Conservation (phyloP, 2,113 vertebrate species). For the Heterotilapia buettikoferi region DNA sequence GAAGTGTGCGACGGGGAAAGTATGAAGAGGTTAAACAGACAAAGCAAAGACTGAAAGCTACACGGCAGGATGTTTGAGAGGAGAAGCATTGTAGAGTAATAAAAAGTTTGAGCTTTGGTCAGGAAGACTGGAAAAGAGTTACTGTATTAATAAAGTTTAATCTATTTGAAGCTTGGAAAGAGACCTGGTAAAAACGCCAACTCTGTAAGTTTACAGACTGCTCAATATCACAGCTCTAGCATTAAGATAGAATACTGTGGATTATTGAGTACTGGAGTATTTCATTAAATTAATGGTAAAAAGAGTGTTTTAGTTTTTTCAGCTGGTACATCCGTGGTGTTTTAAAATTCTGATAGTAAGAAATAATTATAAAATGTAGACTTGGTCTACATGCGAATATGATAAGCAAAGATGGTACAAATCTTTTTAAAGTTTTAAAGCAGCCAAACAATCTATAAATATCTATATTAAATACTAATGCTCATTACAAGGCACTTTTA, state of each 20-base stretch:
- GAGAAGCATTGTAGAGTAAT: neutral
- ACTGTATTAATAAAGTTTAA: neutral
- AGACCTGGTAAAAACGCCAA: neutral
- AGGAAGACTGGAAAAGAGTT: neutral
- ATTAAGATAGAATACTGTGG: neutral
- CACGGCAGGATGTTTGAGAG: neutral
- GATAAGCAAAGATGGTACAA: neutral
- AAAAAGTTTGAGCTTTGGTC: neutral
- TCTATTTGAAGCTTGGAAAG: neutral
- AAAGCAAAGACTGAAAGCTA: neutral
- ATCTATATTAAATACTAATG: neutral
- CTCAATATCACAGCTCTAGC: neutral
- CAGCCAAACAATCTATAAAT: neutral
- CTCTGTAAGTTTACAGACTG: neutral
- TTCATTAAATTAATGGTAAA: neutral
- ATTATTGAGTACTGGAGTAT: neutral
- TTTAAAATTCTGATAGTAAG: neutral
- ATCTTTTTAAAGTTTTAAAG: neutral
- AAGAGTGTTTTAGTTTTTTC: neutral
- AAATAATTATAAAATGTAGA: neutral
- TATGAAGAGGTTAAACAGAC: neutral
- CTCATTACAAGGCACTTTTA: neutral
- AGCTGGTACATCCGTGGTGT: neutral
- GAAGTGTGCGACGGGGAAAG: neutral
- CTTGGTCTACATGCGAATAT: neutral